Base-by-base conservation (phyloP, 2,888 invertebrate species). In the Polydrusus tereticollis region DNA sequence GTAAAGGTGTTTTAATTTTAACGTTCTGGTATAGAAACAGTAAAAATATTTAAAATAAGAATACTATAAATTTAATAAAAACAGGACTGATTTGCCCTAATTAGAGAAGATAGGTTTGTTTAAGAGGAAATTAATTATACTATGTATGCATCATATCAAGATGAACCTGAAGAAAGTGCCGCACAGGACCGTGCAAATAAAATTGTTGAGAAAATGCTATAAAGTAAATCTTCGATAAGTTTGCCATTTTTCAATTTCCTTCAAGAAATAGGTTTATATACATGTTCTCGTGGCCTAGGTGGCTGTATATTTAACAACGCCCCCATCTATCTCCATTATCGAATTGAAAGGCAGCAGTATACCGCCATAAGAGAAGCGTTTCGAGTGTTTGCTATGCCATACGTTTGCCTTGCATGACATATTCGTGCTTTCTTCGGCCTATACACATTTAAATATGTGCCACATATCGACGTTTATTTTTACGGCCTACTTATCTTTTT, bases 261-360 rank as follows among this genome's bases (percentile, higher is more conserved):
- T 43, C 66, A 65, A 72, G 75, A 75, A 77, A 76, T 77, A 74
- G 60, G 71, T 70, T 75, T 77, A 75, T 73, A 77, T 76, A 73
- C 73, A 75, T 78, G 63, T 67, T 50, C 71, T 71, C 73, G 70
- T 73, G 73, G 74, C 73, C 74, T 78, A 77, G 78, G 77, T 77
- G 76, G 75, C 75, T 77, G 76, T 76, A 78, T 74, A 74, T 77
- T 78, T 80, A 77, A 75, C 75, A 77, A 73, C 50, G 50, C 70
- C 74, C 72, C 77, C 78, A 80, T 79, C 80, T 76, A 80, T 80
- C 79, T 80, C 79, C 79, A 80, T 80, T 79, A 80, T 77, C 76
- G 77, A 78, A 76, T 79, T 78, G 75, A 72, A 72, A 63, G 63
- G 57, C 60, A 45, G 55, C 57, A 63, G 58, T 64, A 65, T 65